Percentiles rank a stretch among this genome's conserved stretches.
phyloP scores from a whole-genome alignment of 2,888 invertebrate genomes.

The Mythimna vitellina region DNA sequence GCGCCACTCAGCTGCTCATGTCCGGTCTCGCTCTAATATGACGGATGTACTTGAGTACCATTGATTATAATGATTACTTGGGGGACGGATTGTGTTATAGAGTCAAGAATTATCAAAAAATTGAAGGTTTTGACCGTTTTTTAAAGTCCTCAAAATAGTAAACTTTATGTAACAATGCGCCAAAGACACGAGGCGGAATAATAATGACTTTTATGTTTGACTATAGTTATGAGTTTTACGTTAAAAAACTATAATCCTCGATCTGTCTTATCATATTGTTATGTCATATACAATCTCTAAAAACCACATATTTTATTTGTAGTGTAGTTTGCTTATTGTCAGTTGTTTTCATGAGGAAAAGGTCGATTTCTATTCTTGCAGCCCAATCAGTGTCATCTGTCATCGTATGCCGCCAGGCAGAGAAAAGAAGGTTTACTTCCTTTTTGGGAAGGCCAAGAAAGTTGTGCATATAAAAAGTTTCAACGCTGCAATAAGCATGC shows the following conservation, averaged over 20 bases:
- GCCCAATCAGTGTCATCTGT: constrained; percentile 13
- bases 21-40: constrained; percentile 4
- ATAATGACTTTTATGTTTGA: no score
- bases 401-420: constrained; percentile 3
- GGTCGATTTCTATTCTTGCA: constrained; percentile 11
- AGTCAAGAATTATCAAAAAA: not conserved
- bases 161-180: not conserved
- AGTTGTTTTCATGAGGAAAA: constrained; percentile 5
- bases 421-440: constrained; percentile 14
- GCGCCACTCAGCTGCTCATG: constrained; percentile 23
- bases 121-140: not conserved
- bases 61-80: not conserved
- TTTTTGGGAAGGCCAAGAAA: constrained; percentile 25
- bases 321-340: not conserved
- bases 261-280: not conserved
- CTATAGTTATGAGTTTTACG: no score
- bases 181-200: no score
- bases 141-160: not conserved
- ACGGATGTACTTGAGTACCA: not conserved
- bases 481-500: not conserved
- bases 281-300: not conserved
- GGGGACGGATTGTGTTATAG: not conserved
- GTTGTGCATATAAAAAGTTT: constrained; percentile 8
- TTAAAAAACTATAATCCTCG: no score
- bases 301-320: not conserved